phyloP scores from a whole-genome alignment of 2,113 vertebrate species.

The Rhabdornis inornatus region DNA sequence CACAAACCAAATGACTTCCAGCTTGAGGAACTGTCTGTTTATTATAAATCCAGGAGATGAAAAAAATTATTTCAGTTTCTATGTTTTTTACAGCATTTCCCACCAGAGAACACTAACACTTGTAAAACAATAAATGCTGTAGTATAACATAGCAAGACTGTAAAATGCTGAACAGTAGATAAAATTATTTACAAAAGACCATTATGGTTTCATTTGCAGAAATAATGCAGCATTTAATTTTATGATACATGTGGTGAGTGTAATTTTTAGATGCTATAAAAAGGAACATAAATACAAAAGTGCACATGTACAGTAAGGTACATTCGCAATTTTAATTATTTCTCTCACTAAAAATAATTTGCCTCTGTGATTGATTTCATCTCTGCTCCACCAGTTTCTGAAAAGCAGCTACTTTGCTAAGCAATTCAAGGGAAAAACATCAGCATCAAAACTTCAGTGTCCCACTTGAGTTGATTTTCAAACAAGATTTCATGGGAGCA shows the following conservation, averaged over 20 bases:
- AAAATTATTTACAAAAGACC: slow-evolving; percentile 38
- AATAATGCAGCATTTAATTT: slow-evolving; percentile 20
- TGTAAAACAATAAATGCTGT: slow-evolving; percentile 41
- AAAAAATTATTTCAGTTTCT: slow-evolving; percentile 44
- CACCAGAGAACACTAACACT: slow-evolving; percentile 13
- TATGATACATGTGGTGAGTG: background rate
- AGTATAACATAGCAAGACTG: background rate
- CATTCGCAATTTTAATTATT: background rate
- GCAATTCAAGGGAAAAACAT: background rate
- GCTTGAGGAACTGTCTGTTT: slow-evolving; percentile 37
- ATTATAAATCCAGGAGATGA: slow-evolving; percentile 43
- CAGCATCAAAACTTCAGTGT: background rate
- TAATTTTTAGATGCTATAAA: background rate
- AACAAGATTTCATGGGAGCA: background rate
- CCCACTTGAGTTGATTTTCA: background rate
- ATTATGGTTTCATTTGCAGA: slow-evolving; percentile 26
- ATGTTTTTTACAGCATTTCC: slow-evolving; percentile 36
- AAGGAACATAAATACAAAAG: background rate
- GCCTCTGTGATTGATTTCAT: background rate
- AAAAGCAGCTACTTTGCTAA: background rate
- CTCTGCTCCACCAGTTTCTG: background rate
- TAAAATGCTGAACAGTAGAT: slow-evolving; percentile 49
- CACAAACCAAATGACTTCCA: slow-evolving; percentile 53
- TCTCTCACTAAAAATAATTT: slow-evolving; percentile 2
- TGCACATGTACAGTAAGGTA: background rate